A percentile compares a stretch with the other conserved stretches of the same genome.
These are phyloP conservation scores for Arvicanthis niloticus DNA, from an alignment of 2,113 vertebrate genomes.

Conservation along the genomic window DNA sequence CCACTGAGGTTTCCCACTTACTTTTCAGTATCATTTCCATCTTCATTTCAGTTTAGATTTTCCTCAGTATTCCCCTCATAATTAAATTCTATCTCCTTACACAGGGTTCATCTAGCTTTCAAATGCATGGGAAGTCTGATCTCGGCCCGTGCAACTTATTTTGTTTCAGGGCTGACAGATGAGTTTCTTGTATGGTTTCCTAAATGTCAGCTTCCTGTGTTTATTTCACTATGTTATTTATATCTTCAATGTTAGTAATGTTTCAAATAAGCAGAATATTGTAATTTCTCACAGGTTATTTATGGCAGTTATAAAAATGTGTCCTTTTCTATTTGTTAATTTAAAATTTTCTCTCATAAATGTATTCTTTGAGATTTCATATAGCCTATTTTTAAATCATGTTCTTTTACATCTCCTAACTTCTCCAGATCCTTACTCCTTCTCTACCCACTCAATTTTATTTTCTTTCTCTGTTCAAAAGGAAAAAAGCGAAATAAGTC, in stretches of 20 bases:
- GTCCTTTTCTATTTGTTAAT: neutral
- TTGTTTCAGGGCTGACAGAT: too few species aligned
- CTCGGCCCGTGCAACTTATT: too few species aligned
- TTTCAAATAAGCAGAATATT: neutral
- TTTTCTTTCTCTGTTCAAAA: neutral
- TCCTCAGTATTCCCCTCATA: too few species aligned
- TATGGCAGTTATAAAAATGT: neutral
- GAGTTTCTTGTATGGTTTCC: too few species aligned
- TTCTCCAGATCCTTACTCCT: neutral
- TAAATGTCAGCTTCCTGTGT: too few species aligned
- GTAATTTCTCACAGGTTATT: neutral
- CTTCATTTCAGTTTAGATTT: too few species aligned
- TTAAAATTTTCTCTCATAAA: neutral
- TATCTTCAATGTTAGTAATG: neutral
- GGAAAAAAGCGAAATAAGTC: neutral
- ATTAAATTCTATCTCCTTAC: too few species aligned
- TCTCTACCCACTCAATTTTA: neutral
- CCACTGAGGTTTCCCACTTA: too few species aligned
- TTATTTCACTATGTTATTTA: neutral
- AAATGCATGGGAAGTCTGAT: too few species aligned
- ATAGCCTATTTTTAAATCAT: neutral
- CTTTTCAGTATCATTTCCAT: too few species aligned
- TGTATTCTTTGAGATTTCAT: neutral
- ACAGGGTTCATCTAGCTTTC: too few species aligned
- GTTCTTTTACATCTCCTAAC: neutral